Evolutionary conservation across 2,797 vertebrate genomes (phyloP), one percentile per base, ranked within the genome.

Genomic region (Pangasius mekongensis): DNA sequence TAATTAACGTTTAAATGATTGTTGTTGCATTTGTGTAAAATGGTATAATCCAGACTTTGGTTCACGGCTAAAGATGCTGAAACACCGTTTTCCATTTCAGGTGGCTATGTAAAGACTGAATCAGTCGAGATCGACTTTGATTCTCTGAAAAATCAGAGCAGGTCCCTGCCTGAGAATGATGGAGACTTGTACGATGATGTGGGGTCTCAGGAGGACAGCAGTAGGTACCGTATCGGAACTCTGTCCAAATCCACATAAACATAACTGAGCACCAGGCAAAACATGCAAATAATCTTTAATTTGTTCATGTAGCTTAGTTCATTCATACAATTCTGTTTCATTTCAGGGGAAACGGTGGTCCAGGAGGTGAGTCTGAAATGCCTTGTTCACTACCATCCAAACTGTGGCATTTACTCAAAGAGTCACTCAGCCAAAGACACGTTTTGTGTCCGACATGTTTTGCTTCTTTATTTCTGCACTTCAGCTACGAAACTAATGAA

Each of bases 91-190:
- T 76, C 20, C 83, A 16, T 71, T 92, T 49, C 92, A 99, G 98
- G 96, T 91, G 98, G 98, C 56, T 99, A 99, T 64, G 96, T 99
- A 86, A 99, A 98, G 95, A 98, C 96, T 14, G 95, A 96, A 0
- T 93, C 96, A 1, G 97, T 98, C 87, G 94, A 97, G 87, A 97
- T 98, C 33, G 97, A 99, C 91, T 98, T 98, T 11, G 96, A 98
- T 89, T 93, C 93, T 14, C 93, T 98, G 91, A 98, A 97, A 87
- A 95, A 92, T 71, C 62, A 88, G 39, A 13, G 76, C 16, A 78
- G 77, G 1, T 64, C 93, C 2, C 9, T 85, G 9, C 0, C 88
- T 77, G 90, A 90, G 13, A 1, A 97, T n/a, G 98, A 88, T 5
- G 87, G 87, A 14, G 87, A 99, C 24, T 93, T 97, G 0, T 99